Percentiles rank a stretch among this genome's conserved stretches.
Conservation (phyloP, 23 tunicate species). For the Styela plicata region DNA sequence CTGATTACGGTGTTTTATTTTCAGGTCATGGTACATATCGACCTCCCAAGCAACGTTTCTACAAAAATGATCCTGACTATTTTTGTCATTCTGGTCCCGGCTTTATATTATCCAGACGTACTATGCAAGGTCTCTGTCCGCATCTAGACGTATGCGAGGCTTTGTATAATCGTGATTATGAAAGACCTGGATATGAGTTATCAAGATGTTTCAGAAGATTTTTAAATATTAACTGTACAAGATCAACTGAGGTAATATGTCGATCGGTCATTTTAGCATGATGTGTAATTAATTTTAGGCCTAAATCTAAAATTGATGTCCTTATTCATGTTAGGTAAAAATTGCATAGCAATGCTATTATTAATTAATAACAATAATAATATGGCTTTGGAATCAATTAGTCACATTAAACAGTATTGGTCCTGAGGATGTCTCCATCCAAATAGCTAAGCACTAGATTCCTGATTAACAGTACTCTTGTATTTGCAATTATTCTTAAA, state of each 20-base stretch:
- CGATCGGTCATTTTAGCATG: no score
- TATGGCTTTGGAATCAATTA: no score
- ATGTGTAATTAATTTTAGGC: no score
- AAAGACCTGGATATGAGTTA: slow-evolving; percentile 46
- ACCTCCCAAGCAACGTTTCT: slow-evolving; percentile 26
- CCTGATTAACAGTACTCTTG: no score
- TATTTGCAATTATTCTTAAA: no score
- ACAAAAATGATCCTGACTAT: slow-evolving; percentile 53
- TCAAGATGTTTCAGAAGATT: slow-evolving; percentile 63
- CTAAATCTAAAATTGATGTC: no score
- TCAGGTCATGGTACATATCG: slow-evolving; percentile 46
- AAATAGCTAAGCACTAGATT: no score
- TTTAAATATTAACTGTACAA: slow-evolving; percentile 58
- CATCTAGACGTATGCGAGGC: slow-evolving; percentile 42
- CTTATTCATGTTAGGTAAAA: no score
- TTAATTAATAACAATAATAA: no score
- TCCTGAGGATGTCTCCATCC: no score
- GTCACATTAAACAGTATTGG: no score
- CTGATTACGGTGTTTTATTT: not conserved
- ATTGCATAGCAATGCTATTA: no score
- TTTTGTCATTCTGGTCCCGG: slow-evolving; percentile 71
- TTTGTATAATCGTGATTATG: slow-evolving; percentile 34
- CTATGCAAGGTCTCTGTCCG: slow-evolving; percentile 73
- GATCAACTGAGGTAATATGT: slow-evolving; percentile 38
- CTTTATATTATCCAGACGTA: slow-evolving; percentile 53